Conservation (phyloP, 2,888 invertebrate genomes). For the Limnephilus lunatus region DNA sequence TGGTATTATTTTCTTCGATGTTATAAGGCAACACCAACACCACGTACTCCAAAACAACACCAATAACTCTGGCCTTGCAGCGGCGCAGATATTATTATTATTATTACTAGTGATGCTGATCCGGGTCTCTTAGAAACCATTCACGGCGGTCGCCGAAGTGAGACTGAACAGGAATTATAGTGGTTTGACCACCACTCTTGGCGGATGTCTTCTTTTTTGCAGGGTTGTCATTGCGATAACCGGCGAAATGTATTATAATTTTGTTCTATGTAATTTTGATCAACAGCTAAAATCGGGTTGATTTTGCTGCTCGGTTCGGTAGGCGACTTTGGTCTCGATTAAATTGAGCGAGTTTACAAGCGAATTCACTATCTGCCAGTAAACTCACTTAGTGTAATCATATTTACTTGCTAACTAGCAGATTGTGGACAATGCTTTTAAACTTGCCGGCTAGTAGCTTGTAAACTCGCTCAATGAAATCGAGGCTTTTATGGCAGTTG, state of each 20-base stretch:
- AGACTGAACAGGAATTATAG: neutral
- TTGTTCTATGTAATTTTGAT: neutral
- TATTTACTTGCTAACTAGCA: no score
- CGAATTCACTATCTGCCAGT: no score
- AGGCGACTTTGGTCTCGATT: neutral
- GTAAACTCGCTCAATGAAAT: no score
- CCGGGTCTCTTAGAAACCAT: neutral
- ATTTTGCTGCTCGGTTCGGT: no score
- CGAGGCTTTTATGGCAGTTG: neutral
- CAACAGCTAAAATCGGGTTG: neutral
- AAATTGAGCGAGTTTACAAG: no score
- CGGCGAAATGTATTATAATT: neutral
- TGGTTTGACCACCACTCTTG: neutral
- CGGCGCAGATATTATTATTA: neutral
- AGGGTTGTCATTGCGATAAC: neutral
- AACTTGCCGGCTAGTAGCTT: no score
- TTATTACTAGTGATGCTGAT: neutral
- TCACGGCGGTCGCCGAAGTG: neutral
- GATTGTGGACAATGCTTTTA: no score
- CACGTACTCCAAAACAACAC: neutral
- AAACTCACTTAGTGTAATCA: no score
- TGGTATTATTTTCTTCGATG: neutral
- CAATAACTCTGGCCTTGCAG: neutral
- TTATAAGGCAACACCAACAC: neutral
- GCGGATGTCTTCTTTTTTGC: neutral